Evolutionary conservation across 2,888 invertebrate species (phyloP).

Genomic region (Eurytoma adleriae): DNA sequence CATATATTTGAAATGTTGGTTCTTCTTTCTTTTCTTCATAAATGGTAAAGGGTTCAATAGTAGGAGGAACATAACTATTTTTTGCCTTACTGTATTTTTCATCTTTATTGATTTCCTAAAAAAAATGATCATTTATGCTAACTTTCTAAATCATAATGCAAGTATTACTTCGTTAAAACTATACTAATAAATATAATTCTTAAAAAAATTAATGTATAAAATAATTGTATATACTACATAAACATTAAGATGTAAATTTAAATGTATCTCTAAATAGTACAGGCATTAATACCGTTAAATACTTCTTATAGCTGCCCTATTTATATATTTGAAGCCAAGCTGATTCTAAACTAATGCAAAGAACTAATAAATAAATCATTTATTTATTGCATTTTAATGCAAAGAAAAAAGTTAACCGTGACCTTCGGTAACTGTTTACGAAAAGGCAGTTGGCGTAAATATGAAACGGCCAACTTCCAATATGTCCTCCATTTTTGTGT

Average conservation of each 20-base stretch:
- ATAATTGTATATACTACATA: too few relatives aligned
- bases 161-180: too few relatives aligned
- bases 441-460: slow-evolving; percentile 27
- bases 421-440: slow-evolving; percentile 32
- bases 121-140: slow-evolving; percentile 19
- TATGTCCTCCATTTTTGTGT: slow-evolving; percentile 35
- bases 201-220: too few relatives aligned
- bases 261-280: too few relatives aligned
- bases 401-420: slow-evolving; percentile 24
- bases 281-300: too few relatives aligned
- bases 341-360: background rate
- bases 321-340: too few relatives aligned
- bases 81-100: slow-evolving; percentile 70
- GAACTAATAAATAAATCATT: background rate
- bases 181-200: too few relatives aligned
- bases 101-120: slow-evolving; percentile 70
- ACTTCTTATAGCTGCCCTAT: too few relatives aligned
- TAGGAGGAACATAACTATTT: slow-evolving; percentile 73
- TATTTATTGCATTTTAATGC: background rate
- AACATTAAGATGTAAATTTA: too few relatives aligned
- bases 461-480: slow-evolving; percentile 32
- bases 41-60: slow-evolving; percentile 87
- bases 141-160: background rate
- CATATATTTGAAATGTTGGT: slow-evolving; percentile 66
- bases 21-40: slow-evolving; percentile 82